Evolutionary conservation across 2,888 invertebrate species (phyloP), one percentile per base, ranked within the genome.

Genomic region (Malthinus seriepunctatus): DNA sequence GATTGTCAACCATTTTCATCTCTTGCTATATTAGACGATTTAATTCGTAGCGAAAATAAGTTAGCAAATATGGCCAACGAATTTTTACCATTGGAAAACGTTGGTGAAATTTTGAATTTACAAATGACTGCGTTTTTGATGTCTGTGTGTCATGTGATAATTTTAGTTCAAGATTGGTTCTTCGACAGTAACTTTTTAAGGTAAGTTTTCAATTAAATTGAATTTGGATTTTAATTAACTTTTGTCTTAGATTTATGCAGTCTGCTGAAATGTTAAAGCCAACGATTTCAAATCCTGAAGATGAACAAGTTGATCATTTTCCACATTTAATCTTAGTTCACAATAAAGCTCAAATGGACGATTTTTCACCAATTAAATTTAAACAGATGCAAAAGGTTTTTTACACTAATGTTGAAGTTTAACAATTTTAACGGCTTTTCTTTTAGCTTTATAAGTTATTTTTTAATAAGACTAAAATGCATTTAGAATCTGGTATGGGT

Each of bases 91-190:
- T 81, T 85, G 1, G 89, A 89, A 73, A 82, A 81, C 64, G 83
- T 83, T 62, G 82, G 84, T 60, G 88, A 89, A 72, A 76, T 89
- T 47, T 85, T 88, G 67, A 89, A 91, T 34, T 79, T 96, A 39
- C 91, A 95, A 74, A 81, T 92, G 59, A 85, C 92, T 9, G 87
- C 94, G 0, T 93, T 93, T 74, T 76, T 97, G 50, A 86, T 95
- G 81, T 90, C 93, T 2, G 89, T 96, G 34, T 96, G 96, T 70
- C 95, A 97, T 76, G 87, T 95, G 1, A 82, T 97, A 6, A 82
- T 97, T 55, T 85, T 95, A 33, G 90, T 93, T 0, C 90, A 95
- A 72, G 96, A 97, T 75, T 95, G 92, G 87, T 91, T 91, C 73
- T 83, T 90, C 2, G 94, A 94, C 78, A 87, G 92, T 56, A 93